Evolutionary conservation across 1,140 invertebrate genomes (phyloP).

Genomic region (Delia radicum): DNA sequence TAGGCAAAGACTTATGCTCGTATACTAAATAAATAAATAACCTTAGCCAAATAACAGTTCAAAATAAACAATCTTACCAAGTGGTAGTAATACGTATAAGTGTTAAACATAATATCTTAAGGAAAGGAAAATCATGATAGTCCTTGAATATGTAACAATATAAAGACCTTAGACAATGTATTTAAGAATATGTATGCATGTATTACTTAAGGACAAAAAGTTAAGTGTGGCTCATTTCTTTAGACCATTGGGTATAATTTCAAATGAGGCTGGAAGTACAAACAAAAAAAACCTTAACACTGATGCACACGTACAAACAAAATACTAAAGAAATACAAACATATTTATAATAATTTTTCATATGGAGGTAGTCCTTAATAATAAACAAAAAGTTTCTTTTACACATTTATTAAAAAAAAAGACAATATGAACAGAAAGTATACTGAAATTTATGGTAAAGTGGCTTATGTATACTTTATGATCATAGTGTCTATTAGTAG

Average conservation of each 20-base stretch:
- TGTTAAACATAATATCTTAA: neutral
- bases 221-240: neutral
- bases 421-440: too few species aligned
- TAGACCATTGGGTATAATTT: neutral
- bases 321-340: neutral
- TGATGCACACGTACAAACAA: neutral
- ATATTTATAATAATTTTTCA: neutral
- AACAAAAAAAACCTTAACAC: neutral
- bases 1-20: neutral
- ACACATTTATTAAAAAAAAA: neutral
- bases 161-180: neutral
- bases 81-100: neutral
- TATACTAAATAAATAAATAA: neutral
- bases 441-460: too few species aligned
- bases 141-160: neutral
- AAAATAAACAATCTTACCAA: neutral
- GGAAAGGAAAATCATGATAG: neutral
- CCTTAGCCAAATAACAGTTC: neutral
- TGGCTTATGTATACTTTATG: too few species aligned
- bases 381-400: neutral
- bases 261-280: neutral
- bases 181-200: neutral
- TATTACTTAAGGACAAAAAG: neutral
- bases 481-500: neutral
- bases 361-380: neutral